phyloP scores from a whole-genome alignment of 2,888 invertebrate genomes.

The Caenorhabditis sp. region DNA sequence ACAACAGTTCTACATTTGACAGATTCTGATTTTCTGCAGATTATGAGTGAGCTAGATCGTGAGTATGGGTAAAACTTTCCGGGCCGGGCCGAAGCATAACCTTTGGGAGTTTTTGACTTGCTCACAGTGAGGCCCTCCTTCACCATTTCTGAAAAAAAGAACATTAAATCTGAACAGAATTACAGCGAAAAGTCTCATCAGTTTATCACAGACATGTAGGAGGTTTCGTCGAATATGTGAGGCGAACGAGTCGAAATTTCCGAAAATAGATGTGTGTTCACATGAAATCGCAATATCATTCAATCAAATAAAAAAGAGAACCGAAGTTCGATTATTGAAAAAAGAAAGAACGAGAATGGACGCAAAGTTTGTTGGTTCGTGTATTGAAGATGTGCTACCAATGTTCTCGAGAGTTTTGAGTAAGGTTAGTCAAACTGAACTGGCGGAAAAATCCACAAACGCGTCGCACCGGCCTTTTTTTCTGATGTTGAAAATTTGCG shows the following conservation, averaged over 20 bases:
- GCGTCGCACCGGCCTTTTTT: no score
- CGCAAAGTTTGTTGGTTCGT: constrained; percentile 9
- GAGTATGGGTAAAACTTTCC: no score
- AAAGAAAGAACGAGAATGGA: constrained; percentile 22
- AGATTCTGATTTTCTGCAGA: constrained; percentile 11
- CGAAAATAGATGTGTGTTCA: constrained; percentile 27
- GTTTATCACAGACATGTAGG: constrained; percentile 27
- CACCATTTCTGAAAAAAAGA: neutral
- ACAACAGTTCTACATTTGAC: neutral
- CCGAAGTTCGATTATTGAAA: constrained; percentile 35
- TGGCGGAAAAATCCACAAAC: no score
- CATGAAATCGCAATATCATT: constrained; percentile 37
- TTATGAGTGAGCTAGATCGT: constrained; percentile 27
- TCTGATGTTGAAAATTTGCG: no score
- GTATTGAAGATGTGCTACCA: constrained; percentile 17
- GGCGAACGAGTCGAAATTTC: constrained; percentile 10
- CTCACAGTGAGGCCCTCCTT: neutral
- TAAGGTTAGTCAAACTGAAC: constrained; percentile 12
- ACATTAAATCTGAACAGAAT: neutral
- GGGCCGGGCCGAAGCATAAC: no score
- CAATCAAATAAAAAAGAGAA: constrained; percentile 18
- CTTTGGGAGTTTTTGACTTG: no score
- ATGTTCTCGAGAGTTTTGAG: constrained; percentile 25
- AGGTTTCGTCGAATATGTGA: constrained; percentile 19
- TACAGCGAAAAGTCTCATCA: constrained; percentile 26